Evolutionary conservation across 1,140 invertebrate genomes (phyloP), one percentile per base, ranked within the genome.

Genomic region (Agraylea sexmaculata): DNA sequence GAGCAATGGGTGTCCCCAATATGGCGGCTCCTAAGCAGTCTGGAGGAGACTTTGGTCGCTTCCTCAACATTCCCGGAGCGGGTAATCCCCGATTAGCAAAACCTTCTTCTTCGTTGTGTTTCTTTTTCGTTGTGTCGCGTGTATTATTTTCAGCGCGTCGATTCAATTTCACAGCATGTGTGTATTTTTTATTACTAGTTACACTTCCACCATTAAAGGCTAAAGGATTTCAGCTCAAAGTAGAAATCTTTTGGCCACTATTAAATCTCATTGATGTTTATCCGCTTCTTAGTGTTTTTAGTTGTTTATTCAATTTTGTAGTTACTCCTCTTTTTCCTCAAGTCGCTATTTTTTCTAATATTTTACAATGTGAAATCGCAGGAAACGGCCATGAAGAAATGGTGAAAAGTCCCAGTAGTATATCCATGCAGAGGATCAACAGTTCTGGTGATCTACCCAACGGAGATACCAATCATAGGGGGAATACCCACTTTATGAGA

Each of bases 401-500:
- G 69, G 71, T 81, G 29, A 77, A 80, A 57, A 87, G 83, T 60
- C 79, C 81, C 3, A 86, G 83, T 56, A 80, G 66, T 51, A 66
- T 77, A 37, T 87, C 83, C 5, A 87, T 90, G 64, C 72, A 69
- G 45, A 68, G 82, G 44, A 86, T 86, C 57, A 76, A 81, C 31
- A 87, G 83, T 58, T 71, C 76, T 15, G 71, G 69, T 10, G 76
- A 78, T 46, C 59, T 83, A 19, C 69, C 64, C 42, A 83, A 82
- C 49, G 76, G 76, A 13, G 80, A 83, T 50, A 66, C 73, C 40
- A 75, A 71, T 54, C 78, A 82, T 47, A 71, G 89, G 74, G 72
- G 76, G 31, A 96, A 97, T 62, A 81, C 80, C 35, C 77, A 92
- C 52, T 97, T 97, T 52, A 92, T 96, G 89, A 74, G 86, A 27